Evolutionary conservation across 2,797 vertebrate genomes (phyloP), one percentile per base, ranked within the genome.

Genomic region (Schizothorax lantsangensis): DNA sequence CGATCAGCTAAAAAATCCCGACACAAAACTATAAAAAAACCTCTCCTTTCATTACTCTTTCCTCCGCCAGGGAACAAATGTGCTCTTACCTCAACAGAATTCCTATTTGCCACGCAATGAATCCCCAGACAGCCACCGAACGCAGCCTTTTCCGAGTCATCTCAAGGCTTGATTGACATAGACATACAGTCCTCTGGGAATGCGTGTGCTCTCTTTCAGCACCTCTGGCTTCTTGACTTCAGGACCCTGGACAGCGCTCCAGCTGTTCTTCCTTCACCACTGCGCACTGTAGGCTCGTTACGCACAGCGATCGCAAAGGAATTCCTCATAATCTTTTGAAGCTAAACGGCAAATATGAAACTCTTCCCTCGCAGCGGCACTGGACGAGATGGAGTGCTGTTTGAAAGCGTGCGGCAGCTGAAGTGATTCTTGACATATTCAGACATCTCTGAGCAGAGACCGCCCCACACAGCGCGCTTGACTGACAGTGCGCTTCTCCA

Each of bases 211-310:
- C 83, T 87, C 85, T 86, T 86, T 84, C 79, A 84, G 74, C 89
- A 84, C 87, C 75, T 74, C 72, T 54, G 84, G 62, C 79, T 84
- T 73, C 86, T 77, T 64, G 78, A 88, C 86, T 89, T 93, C 92
- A 92, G 91, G 43, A 92, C 92, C 89, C 66, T 82, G 92, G 92
- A 93, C 91, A 93, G 91, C 88, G 88, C 90, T 81, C 86, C 86
- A 86, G 81, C 73, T 75, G 79, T 81, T 86, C 69, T 84, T 83
- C 82, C 77, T 86, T 74, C 88, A 81, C 83, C 86, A 81, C 89
- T 57, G 38, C 52, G 47, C 80, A 54, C 88, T 75, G 85, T 57
- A 72, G 57, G 59, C 47, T 79, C 71, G 59, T 83, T 79, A 87
- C 30, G 88, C 73, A 72, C 75, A 81, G 52, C 43, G 87, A 84